Evolutionary conservation across 2,797 vertebrate species (phyloP).

Genomic region (Rhyacichthys aspro): DNA sequence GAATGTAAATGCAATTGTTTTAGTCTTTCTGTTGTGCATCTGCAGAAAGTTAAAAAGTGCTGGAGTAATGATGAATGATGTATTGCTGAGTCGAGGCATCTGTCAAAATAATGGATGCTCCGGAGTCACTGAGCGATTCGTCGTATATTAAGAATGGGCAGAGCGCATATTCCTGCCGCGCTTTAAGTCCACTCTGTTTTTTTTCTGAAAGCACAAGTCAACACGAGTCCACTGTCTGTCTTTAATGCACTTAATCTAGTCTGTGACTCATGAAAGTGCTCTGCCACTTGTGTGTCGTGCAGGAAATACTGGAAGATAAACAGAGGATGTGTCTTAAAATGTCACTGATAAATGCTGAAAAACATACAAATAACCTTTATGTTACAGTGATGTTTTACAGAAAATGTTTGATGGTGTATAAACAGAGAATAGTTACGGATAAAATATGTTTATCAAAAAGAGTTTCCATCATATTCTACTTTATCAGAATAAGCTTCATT

Average conservation of each 20-base stretch:
- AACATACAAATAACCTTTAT: no score
- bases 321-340: no score
- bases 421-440: no score
- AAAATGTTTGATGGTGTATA: no score
- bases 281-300: no score
- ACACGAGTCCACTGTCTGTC: neutral
- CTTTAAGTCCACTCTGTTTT: slow-evolving; percentile 13
- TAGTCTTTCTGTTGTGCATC: slow-evolving; percentile 18
- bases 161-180: slow-evolving; percentile 27
- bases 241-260: neutral
- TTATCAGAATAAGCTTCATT: no score
- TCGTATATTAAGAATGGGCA: slow-evolving; percentile 34
- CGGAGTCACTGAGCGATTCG: slow-evolving; percentile 31
- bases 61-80: slow-evolving; percentile 58
- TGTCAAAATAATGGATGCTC: slow-evolving; percentile 60
- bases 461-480: no score
- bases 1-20: slow-evolving; percentile 15
- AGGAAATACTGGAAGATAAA: no score
- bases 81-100: slow-evolving; percentile 43
- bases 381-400: no score
- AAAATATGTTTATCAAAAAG: no score
- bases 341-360: no score
- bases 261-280: neutral
- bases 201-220: neutral
- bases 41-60: slow-evolving; percentile 42